Evolutionary conservation across 2,113 vertebrate species (phyloP), one percentile per base, ranked within the genome.

Genomic region (Oophaga pumilio): DNA sequence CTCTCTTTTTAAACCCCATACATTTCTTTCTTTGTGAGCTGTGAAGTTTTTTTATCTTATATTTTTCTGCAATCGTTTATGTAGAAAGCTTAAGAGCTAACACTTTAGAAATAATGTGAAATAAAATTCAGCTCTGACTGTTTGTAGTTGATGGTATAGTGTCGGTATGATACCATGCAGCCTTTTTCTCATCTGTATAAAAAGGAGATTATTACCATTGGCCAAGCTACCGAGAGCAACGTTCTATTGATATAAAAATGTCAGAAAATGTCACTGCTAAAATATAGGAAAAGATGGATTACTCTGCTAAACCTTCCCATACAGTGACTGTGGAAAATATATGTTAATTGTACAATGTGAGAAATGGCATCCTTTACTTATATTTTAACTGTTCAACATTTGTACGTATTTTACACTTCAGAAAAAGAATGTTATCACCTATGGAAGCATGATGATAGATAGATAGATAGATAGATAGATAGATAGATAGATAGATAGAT

Each of bases 261-360:
- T 84, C 82, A 84, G 49, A 84, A 84, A 84, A 84, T 84, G 82
- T 84, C 82, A 84, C 82, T 56, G 64, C 82, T 69, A 69, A 84
- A 84, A 71, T 71, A 52, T 53, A 69, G n/a, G 11, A 22, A 84
- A 84, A 84, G 82, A 84, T 84, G 64, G 82, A 84, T 84, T 84
- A 71, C 82, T 71, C 49, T 60, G 11, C 59, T 62, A 62, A 81
- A 49, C 79, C 57, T 64, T 81, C 8, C 64, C 66, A 22, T 84
- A 49, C 64, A 84, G 13, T 53, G 64, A 4, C 1, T 82, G 59
- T 43, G 59, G 20, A 60, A 82, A 62, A 50, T 82, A 82, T 68
- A 84, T 84, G 49, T 56, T 84, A 84, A 84, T 84, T 69, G 20
- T 69, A 69, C 20, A 73, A 73, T 24, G 50, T 53, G 22, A 53